phyloP scores from a whole-genome alignment of 2,113 vertebrate species.

The Cariama cristata region DNA sequence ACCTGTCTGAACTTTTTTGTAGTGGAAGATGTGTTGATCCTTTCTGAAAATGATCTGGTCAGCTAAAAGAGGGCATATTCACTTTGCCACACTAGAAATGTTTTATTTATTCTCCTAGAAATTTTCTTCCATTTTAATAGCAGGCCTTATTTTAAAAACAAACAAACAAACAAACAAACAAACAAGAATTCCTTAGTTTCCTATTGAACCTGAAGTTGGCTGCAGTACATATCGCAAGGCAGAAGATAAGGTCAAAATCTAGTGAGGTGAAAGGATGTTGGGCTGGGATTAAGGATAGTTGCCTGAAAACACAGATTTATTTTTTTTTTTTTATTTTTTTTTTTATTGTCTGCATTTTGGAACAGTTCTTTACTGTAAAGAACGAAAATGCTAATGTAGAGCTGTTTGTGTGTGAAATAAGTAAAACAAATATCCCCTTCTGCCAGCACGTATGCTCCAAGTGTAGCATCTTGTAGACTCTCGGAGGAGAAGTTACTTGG shows the following conservation, averaged over 20 bases:
- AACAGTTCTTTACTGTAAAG: not conserved
- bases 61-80: not conserved
- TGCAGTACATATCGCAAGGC: not conserved
- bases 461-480: not conserved
- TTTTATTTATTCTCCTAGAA: not conserved
- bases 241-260: not conserved
- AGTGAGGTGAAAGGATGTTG: not conserved
- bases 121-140: not conserved
- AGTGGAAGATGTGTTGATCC: not conserved
- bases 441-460: not conserved
- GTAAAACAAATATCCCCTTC: not conserved
- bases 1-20: not conserved
- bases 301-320: not conserved
- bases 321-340: not conserved
- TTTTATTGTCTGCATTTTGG: not conserved
- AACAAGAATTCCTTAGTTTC: not conserved
- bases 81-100: not conserved
- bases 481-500: not conserved
- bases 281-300: not conserved
- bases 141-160: not conserved
- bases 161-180: not conserved
- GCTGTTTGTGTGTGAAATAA: not conserved
- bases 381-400: not conserved
- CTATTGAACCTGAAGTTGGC: not conserved
- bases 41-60: not conserved